A percentile compares a stretch with the other conserved stretches of the same genome.
Conservation (phyloP, 2,113 vertebrate species). For the Clinocottus analis region DNA sequence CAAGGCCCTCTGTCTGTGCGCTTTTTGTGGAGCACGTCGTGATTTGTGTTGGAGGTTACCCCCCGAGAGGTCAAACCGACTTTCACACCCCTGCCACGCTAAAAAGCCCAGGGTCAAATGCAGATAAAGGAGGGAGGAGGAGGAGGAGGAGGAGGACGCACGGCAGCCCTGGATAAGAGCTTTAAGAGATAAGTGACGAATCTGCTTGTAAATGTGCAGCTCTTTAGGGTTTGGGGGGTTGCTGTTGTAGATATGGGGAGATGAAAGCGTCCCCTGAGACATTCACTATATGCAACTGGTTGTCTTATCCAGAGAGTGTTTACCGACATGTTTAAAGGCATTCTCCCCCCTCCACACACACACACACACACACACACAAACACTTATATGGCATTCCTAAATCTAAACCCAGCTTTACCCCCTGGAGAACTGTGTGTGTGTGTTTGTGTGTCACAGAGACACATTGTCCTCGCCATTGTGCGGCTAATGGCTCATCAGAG, state of each 20-base stretch:
- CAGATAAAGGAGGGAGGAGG: conserved; percentile 66
- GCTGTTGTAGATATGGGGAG: conserved; percentile 33
- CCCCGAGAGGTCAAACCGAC: conserved; percentile 72
- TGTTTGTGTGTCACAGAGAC: conserved; percentile 48
- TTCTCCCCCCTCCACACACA: conserved; percentile 5
- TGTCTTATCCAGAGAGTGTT: conserved; percentile 55
- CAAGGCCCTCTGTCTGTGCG: conserved; percentile 34
- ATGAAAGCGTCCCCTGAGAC: conserved; percentile 50
- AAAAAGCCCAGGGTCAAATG: conserved; percentile 64
- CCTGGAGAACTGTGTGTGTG: conserved; percentile 38
- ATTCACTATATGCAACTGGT: conserved; percentile 43
- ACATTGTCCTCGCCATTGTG: conserved; percentile 68
- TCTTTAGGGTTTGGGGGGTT: conserved; percentile 1
- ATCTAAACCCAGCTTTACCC: conserved; percentile 61
- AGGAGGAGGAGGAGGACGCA: conserved; percentile 42
- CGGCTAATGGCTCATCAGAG: conserved; percentile 73
- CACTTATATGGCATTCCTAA: conserved; percentile 65
- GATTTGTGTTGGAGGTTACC: conserved; percentile 71
- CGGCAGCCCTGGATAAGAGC: conserved; percentile 58
- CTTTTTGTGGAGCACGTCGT: conserved; percentile 48
- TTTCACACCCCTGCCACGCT: conserved; percentile 46
- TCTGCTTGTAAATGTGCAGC: conserved; percentile 62
- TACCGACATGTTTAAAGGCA: conserved; percentile 42
- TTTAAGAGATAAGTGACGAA: conserved; percentile 62
- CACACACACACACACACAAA: background rate